phyloP scores from a whole-genome alignment of 1,140 invertebrate genomes.

The Procambarus virginalis region DNA sequence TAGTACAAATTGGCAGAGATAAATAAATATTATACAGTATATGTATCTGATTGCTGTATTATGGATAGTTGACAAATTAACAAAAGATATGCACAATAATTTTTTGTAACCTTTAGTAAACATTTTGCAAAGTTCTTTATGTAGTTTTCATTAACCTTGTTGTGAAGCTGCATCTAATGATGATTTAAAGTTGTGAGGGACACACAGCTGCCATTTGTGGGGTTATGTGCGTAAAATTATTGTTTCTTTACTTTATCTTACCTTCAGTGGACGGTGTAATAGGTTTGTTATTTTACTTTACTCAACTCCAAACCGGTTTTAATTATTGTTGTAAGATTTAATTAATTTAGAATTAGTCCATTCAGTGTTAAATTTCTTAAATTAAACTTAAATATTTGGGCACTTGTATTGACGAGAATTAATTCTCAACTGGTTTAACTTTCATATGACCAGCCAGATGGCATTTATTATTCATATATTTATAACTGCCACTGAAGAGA shows the following conservation, averaged over 20 bases:
- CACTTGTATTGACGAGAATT: no score
- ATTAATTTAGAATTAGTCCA: no score
- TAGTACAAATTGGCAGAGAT: background rate
- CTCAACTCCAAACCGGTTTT: no score
- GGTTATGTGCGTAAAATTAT: background rate
- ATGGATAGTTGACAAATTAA: background rate
- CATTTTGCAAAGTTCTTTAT: background rate
- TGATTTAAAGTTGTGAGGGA: background rate
- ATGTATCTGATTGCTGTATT: background rate
- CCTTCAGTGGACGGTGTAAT: background rate
- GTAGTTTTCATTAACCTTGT: background rate
- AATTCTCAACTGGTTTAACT: no score
- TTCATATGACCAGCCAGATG: no score
- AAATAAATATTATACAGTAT: background rate
- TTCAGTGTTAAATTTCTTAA: no score
- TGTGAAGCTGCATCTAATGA: background rate
- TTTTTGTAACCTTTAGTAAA: background rate
- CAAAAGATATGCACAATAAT: background rate
- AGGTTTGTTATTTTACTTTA: background rate
- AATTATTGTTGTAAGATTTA: no score
- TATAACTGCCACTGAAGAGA: no score
- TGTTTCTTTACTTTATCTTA: background rate
- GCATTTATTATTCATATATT: no score
- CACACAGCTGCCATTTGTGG: background rate
- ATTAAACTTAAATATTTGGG: no score